phyloP scores from a whole-genome alignment of 2,888 invertebrate species.

The Pammene fasciana region DNA sequence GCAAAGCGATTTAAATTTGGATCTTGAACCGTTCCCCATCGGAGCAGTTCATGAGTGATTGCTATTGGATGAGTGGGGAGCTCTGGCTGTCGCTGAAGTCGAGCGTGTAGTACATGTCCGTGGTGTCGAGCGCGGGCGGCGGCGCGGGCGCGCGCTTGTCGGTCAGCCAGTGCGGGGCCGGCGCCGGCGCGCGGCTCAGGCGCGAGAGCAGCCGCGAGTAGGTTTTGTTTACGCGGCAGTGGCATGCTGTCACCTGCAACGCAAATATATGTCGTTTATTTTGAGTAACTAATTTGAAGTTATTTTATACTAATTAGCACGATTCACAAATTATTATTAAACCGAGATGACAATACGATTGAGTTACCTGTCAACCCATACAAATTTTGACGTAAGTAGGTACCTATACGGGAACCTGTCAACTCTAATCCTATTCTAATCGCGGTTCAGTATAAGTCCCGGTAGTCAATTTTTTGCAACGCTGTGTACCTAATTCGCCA shows the following conservation, averaged over 20 bases:
- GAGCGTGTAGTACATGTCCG: constrained; percentile 90
- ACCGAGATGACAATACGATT: no score
- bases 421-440: no score
- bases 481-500: no score
- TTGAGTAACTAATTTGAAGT: background rate
- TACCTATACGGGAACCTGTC: no score
- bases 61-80: constrained; percentile 89
- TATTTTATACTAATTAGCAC: background rate
- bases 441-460: no score
- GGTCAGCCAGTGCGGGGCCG: constrained; percentile 84
- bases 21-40: constrained; percentile 79
- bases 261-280: background rate
- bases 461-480: no score
- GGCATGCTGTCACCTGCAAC: constrained; percentile 88
- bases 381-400: no score
- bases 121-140: constrained; percentile 84
- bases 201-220: constrained; percentile 86
- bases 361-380: no score
- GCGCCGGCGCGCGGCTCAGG: constrained; percentile 71
- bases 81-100: constrained; percentile 90
- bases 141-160: constrained; percentile 75
- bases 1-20: constrained; percentile 60
- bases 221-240: constrained; percentile 90
- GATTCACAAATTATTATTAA: no score
- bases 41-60: constrained; percentile 77